Percentiles rank a stretch among this genome's conserved stretches.
Conservation (phyloP, 2,888 invertebrate genomes). For the Amaurobius ferox region DNA sequence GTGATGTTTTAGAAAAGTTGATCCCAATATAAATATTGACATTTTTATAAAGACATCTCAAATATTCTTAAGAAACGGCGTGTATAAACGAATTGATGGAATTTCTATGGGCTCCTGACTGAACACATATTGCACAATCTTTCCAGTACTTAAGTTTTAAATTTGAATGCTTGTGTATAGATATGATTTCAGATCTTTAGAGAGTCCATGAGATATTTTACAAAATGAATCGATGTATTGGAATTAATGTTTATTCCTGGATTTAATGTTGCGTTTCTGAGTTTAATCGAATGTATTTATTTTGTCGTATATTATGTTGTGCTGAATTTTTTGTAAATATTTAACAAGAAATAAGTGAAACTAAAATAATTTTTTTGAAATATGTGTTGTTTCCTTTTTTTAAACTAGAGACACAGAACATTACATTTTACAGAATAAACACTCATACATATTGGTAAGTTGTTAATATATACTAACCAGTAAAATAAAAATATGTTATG, state of each 20-base stretch:
- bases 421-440: too few species aligned
- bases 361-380: constrained; percentile 37
- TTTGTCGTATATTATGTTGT: constrained; percentile 41
- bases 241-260: constrained; percentile 1
- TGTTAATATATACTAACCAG: too few species aligned
- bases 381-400: constrained; percentile 19
- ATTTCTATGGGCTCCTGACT: not conserved
- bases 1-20: constrained; percentile 38
- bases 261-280: constrained; percentile 31
- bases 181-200: constrained; percentile 34
- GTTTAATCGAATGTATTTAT: constrained; percentile 42
- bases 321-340: constrained; percentile 61
- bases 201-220: constrained; percentile 47
- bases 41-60: not conserved
- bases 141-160: constrained; percentile 14
- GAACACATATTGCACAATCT: constrained; percentile 38
- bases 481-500: too few species aligned
- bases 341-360: constrained; percentile 61
- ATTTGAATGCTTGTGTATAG: constrained; percentile 14
- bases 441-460: too few species aligned
- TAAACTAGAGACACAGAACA: too few species aligned
- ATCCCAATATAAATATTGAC: not conserved
- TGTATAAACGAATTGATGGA: not conserved
- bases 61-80: not conserved
- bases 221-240: constrained; percentile 40